A percentile compares a stretch with the other conserved stretches of the same genome.
These are phyloP conservation scores for Sakesphorus luctuosus DNA, from an alignment of 2,113 vertebrate genomes.

Conservation along the genomic window DNA sequence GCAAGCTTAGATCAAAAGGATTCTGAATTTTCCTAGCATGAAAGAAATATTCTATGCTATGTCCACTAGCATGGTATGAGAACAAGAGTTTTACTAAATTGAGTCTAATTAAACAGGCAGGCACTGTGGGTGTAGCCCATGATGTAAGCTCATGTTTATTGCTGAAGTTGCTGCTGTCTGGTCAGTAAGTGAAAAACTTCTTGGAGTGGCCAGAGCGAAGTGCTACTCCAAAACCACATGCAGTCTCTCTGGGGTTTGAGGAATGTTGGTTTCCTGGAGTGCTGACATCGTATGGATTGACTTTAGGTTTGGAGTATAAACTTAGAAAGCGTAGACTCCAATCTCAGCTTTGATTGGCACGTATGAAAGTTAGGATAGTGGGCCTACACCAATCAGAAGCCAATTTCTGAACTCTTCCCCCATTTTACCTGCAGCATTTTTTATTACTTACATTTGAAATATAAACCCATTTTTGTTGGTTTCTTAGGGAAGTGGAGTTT, in stretches of 20 bases:
- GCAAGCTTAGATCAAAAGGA: not conserved
- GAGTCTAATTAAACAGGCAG: not conserved
- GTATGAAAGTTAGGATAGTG: not conserved
- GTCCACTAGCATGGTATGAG: not conserved
- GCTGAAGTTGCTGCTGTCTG: not conserved
- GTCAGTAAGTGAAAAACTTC: slow-evolving; percentile 25
- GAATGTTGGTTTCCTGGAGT: slow-evolving; percentile 47
- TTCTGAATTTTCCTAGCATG: not conserved
- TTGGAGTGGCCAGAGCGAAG: not conserved
- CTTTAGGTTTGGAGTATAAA: not conserved
- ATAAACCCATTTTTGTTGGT: not conserved
- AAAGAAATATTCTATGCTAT: not conserved
- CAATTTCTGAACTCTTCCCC: not conserved
- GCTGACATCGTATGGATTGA: not conserved
- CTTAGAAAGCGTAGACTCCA: not conserved
- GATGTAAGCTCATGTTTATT: not conserved
- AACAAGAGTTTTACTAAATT: not conserved
- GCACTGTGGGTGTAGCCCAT: not conserved
- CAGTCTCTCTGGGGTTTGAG: slow-evolving; percentile 1
- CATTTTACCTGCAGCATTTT: not conserved
- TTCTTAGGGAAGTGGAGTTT: not conserved
- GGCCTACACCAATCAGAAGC: not conserved
- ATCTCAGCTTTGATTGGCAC: not conserved
- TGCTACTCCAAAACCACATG: not conserved
- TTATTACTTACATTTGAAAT: not conserved